Evolutionary conservation across 2,888 invertebrate species (phyloP).

Genomic region (Calameuta filiformis): DNA sequence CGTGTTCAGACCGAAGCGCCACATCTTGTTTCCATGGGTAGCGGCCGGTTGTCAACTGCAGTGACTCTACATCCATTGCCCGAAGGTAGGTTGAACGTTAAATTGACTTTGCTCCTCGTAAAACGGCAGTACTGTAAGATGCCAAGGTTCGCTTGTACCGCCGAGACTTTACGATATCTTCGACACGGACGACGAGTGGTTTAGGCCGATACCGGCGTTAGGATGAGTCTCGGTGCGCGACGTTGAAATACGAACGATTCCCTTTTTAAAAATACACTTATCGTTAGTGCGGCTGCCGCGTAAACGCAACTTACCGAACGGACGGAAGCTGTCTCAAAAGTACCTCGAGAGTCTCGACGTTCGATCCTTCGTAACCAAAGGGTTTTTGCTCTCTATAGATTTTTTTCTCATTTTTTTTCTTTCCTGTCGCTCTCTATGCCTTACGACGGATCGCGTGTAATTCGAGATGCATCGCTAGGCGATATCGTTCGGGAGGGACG

Average conservation of each 20-base stretch:
- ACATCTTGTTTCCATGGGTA: conserved; percentile 91
- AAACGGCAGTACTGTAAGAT: not conserved
- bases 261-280: not conserved
- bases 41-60: conserved; percentile 90
- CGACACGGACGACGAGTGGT: not conserved
- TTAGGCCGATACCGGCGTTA: not conserved
- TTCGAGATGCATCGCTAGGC: not conserved
- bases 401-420: not conserved
- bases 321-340: not conserved
- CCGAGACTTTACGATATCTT: not conserved
- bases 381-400: not conserved
- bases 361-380: not conserved
- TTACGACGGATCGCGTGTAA: not conserved
- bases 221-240: not conserved
- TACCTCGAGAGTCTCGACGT: not conserved
- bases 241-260: not conserved
- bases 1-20: conserved; percentile 84
- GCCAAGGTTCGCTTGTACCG: not conserved
- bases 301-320: not conserved
- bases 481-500: not conserved
- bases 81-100: conserved; percentile 74
- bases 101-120: not conserved
- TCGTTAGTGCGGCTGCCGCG: not conserved
- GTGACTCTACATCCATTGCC: conserved; percentile 91
- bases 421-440: not conserved